phyloP scores from a whole-genome alignment of 2,888 invertebrate species.

The Melieria picta region DNA sequence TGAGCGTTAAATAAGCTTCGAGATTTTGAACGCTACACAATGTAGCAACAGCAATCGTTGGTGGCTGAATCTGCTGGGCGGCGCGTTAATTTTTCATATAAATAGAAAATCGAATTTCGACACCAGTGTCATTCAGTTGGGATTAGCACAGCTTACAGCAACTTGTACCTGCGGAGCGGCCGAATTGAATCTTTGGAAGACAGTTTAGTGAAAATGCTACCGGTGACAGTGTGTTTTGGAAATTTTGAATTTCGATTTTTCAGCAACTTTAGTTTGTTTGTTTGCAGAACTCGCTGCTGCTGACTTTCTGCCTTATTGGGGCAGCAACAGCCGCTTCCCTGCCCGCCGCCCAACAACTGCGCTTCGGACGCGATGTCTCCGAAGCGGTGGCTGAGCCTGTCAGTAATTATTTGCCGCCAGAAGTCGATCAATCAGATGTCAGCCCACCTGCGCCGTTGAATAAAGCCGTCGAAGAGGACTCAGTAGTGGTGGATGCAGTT shows the following conservation, averaged over 20 bases:
- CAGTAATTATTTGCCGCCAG: too few species aligned
- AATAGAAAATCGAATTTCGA: conserved; percentile 53
- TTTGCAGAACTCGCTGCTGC: conserved; percentile 9
- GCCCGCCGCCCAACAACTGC: conserved; percentile 17
- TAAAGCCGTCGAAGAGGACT: too few species aligned
- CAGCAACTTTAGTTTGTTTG: not conserved
- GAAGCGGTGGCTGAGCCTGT: conserved; percentile 20
- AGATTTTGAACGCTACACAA: not conserved
- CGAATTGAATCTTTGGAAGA: conserved; percentile 44
- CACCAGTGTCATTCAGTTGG: conserved; percentile 44
- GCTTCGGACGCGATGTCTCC: conserved; percentile 36
- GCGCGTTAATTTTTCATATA: conserved; percentile 57
- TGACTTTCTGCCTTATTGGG: conserved; percentile 31
- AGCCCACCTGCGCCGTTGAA: too few species aligned
- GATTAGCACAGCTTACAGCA: conserved; percentile 16
- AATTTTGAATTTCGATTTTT: not conserved
- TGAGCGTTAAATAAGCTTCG: conserved; percentile 14
- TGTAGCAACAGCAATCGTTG: not conserved
- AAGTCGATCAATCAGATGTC: too few species aligned
- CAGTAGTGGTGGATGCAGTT: too few species aligned
- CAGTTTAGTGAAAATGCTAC: conserved; percentile 1
- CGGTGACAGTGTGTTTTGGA: not conserved
- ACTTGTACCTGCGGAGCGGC: not conserved
- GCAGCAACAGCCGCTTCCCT: conserved; percentile 23
- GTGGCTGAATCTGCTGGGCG: conserved; percentile 1